A percentile compares a stretch with the other conserved stretches of the same genome.
These are phyloP conservation scores for Ophioderma brevispina DNA, from an alignment of 35 echinoderm and acorn worm species.

Conservation along the genomic window DNA sequence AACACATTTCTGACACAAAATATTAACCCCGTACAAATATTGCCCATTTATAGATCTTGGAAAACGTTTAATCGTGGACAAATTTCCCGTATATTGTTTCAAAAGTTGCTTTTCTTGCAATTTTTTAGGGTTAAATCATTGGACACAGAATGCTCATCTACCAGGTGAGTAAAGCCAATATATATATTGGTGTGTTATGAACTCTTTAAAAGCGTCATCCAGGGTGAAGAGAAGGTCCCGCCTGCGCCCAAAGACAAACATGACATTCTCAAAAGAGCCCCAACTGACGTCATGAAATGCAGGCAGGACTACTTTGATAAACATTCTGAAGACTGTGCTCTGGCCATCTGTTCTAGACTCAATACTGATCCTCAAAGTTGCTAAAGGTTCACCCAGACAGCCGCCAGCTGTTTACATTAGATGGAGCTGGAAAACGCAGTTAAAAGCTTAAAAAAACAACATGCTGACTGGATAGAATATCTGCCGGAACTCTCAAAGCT, in stretches of 20 bases:
- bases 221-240: background rate
- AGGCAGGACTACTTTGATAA: background rate
- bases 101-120: no score
- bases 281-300: background rate
- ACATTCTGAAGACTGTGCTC: background rate
- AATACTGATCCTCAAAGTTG: background rate
- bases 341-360: background rate
- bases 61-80: no score
- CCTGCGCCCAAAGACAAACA: background rate
- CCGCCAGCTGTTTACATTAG: background rate
- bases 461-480: no score
- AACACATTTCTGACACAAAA: no score
- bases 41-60: no score
- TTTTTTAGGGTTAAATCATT: no score
- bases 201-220: background rate
- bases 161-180: no score
- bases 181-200: no score
- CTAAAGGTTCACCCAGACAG: background rate
- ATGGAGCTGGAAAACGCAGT: background rate
- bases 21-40: no score
- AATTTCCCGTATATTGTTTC: no score
- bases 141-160: no score
- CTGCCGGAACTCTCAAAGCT: no score
- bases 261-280: background rate
- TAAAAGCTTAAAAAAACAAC: background rate